Conservation (phyloP, 2,797 vertebrate species). For the Macropus fuliginosus region DNA sequence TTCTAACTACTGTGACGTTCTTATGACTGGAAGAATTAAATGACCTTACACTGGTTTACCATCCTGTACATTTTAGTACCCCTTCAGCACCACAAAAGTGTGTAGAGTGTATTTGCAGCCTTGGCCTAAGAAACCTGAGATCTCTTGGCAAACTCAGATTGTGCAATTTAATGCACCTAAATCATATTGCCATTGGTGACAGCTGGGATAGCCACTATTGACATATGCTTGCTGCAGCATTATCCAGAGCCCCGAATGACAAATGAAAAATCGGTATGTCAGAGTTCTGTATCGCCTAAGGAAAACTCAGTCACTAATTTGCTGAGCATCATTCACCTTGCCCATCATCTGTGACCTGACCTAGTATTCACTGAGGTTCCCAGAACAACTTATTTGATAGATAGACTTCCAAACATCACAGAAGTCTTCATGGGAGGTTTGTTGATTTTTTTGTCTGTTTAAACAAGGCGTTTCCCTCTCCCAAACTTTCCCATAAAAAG, state of each 20-base stretch:
- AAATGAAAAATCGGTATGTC: constrained; percentile 31
- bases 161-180: neutral
- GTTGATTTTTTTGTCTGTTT: neutral
- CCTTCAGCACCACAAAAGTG: neutral
- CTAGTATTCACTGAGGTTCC: neutral
- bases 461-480: neutral
- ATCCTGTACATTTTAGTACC: neutral
- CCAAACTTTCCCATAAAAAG: neutral
- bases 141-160: constrained; percentile 9
- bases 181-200: constrained; percentile 59
- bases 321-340: neutral
- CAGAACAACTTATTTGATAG: neutral
- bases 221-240: constrained; percentile 9
- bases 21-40: neutral
- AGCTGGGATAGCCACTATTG: constrained; percentile 48
- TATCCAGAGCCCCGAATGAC: constrained; percentile 19
- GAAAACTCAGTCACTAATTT: neutral
- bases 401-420: constrained; percentile 19
- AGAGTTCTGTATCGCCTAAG: neutral
- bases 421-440: neutral
- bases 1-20: neutral
- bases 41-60: neutral
- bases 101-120: neutral
- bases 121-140: constrained; percentile 51
- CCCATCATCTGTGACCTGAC: neutral